Evolutionary conservation across 2,888 invertebrate genomes (phyloP).

Genomic region (Mantis religiosa): DNA sequence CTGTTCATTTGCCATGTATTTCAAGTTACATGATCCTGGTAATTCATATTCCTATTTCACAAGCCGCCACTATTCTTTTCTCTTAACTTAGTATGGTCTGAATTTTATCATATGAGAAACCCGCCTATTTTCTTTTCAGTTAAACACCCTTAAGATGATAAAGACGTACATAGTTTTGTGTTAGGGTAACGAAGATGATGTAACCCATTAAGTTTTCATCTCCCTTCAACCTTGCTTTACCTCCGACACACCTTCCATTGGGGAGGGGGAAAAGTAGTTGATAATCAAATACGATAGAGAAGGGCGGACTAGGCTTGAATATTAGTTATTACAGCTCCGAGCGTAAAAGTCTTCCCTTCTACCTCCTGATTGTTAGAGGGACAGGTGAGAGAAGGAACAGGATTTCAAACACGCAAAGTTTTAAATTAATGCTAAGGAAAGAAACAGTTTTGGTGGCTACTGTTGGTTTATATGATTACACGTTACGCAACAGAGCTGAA

Average conservation of each 20-base stretch:
- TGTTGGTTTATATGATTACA: not conserved
- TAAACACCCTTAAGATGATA: conserved; percentile 11
- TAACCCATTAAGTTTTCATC: not conserved
- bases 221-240: not conserved
- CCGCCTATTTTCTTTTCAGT: conserved; percentile 3
- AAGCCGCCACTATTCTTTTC: not conserved
- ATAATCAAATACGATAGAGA: not conserved
- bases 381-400: not conserved
- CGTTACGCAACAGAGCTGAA: not conserved
- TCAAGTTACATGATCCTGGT: too few relatives aligned
- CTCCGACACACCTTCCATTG: not conserved
- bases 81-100: not conserved
- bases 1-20: too few relatives aligned
- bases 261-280: not conserved
- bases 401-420: not conserved
- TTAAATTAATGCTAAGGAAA: not conserved
- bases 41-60: too few relatives aligned
- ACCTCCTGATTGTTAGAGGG: not conserved
- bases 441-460: not conserved
- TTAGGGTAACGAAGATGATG: not conserved
- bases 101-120: conserved; percentile 1
- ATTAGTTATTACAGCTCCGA: not conserved
- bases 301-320: not conserved
- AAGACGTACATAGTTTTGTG: not conserved
- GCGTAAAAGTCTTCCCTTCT: not conserved